Evolutionary conservation across 2,888 invertebrate species (phyloP), one percentile per base, ranked within the genome.

Genomic region (Aromia moschata): DNA sequence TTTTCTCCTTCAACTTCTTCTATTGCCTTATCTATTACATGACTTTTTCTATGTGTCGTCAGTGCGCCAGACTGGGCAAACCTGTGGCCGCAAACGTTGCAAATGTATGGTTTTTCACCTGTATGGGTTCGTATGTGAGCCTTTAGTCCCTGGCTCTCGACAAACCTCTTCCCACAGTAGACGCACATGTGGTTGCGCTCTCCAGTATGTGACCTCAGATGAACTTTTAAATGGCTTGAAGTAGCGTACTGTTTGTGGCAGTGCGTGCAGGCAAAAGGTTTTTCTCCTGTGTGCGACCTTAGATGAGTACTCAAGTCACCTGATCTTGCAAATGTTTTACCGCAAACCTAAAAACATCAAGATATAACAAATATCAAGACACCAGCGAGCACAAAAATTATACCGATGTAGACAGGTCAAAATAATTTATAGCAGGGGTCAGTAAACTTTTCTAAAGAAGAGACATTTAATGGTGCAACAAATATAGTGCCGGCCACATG

Each of bases 281-380:
- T 74, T 64, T 78, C 77, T 5, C 77, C 78, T 2, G 77, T 75
- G 41, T 78, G 78, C 3, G 71, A 71, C 40, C 77, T 63, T 69
- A 75, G 71, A 49, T 78, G 78, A 1, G 70, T 74, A 2, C 63
- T 61, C 7, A 78, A 56, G 60, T 78, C 78, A 5, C 77, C 76
- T 17, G 75, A 74, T 60, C 76, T 65, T 7, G 76, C 72, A 59
- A 73, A 77, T 1, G 67, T 64, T 65, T 77, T 77, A 2, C 76
- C 76, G 56, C 78, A 78, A 18, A 72, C 70, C 76, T 76, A 12
- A 70, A 68, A 18, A 25, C 9, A 11, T 25, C 4, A 3, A 25
- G 25, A 5, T 25, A 25, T 25, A 7, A 25, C 25, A 25, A 5
- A 25, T 25, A 25, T 25, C 7, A 3, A 25, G 7, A 25, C 7